These are phyloP conservation scores for Ambastaia sidthimunki DNA, from an alignment of 2,797 vertebrate species.

Conservation along the genomic window DNA sequence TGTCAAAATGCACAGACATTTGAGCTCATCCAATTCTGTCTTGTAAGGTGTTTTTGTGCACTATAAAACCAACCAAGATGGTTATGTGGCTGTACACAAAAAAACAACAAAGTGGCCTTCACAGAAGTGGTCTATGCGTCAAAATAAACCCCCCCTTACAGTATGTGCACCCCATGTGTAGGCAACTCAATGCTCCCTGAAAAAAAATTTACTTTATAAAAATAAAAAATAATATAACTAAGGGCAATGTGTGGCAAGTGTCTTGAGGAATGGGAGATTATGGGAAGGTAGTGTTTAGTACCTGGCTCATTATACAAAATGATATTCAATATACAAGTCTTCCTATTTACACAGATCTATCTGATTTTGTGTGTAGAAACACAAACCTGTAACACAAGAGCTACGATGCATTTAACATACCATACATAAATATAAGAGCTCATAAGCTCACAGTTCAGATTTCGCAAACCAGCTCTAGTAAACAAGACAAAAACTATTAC, in stretches of 20 bases:
- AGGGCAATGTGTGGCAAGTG: constrained; percentile 10
- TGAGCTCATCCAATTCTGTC: neutral
- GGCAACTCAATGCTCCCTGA: constrained; percentile 48
- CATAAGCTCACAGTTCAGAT: constrained; percentile 52
- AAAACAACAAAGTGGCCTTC: constrained; percentile 30
- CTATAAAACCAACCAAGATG: neutral
- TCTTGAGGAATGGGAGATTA: constrained; percentile 6
- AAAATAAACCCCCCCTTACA: constrained; percentile 25
- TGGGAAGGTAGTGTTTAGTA: constrained; percentile 25
- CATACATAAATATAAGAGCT: constrained; percentile 46
- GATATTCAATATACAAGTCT: constrained; percentile 48
- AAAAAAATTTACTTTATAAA: constrained; percentile 46
- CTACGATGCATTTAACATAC: constrained; percentile 1
- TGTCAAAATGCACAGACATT: neutral
- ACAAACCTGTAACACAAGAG: constrained; percentile 42
- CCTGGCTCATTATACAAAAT: constrained; percentile 51
- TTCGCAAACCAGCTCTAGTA: constrained; percentile 44
- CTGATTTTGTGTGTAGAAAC: constrained; percentile 28
- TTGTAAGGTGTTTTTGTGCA: neutral
- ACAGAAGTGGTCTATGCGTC: constrained; percentile 15
- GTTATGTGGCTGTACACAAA: constrained; percentile 29
- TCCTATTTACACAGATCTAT: constrained; percentile 56
- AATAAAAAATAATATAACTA: constrained; percentile 47
- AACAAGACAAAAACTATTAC: constrained; percentile 38
- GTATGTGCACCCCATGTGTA: constrained; percentile 41